Percentiles rank a stretch among this genome's conserved stretches.
Evolutionary conservation across 1,140 invertebrate genomes (phyloP).

Genomic region (Cyphomyrmex costatus): DNA sequence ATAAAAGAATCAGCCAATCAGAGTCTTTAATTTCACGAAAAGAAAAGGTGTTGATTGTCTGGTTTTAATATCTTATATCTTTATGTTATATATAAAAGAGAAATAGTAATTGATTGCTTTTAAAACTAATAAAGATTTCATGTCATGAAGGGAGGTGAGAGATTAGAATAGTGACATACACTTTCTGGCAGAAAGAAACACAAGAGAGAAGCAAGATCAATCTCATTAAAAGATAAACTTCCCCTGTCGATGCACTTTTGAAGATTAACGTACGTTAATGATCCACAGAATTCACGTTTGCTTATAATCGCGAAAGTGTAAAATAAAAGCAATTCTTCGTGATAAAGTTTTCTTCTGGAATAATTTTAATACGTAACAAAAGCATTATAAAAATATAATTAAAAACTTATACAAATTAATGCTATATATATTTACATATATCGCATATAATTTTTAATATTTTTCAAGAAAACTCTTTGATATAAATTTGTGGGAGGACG

Average conservation of each 20-base stretch:
- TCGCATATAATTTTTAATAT: not conserved
- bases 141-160: not conserved
- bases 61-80: not conserved
- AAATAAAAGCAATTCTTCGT: not conserved
- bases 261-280: slow-evolving; percentile 64
- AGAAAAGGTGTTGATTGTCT: no score
- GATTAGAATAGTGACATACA: slow-evolving; percentile 42
- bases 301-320: not conserved
- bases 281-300: slow-evolving; percentile 55
- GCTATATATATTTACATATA: not conserved
- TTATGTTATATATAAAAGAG: not conserved
- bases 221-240: slow-evolving; percentile 56
- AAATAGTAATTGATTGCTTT: not conserved
- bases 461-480: not conserved
- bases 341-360: not conserved
- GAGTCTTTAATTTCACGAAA: no score
- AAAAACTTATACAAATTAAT: not conserved
- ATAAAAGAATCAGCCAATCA: no score
- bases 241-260: slow-evolving; percentile 56
- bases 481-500: not conserved
- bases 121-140: not conserved
- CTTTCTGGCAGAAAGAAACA: not conserved
- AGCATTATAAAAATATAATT: not conserved
- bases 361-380: not conserved
- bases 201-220: slow-evolving; percentile 26